Conservation (phyloP, 2,888 invertebrate genomes). For the Troides aeacus region DNA sequence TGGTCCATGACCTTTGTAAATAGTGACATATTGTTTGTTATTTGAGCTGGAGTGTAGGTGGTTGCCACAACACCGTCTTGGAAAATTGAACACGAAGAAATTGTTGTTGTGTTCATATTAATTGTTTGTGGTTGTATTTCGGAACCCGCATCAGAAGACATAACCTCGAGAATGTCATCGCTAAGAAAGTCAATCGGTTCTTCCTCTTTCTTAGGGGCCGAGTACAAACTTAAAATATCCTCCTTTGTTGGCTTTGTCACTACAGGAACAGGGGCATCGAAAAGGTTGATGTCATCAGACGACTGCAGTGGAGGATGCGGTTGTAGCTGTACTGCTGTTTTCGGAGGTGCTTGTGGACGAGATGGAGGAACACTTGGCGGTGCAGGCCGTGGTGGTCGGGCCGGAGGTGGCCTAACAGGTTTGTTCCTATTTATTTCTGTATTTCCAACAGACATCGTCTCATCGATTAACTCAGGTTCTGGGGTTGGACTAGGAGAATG, state of each 20-base stretch:
- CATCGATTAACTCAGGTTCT: conserved; percentile 71
- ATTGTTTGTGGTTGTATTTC: conserved; percentile 37
- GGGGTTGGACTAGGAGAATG: conserved; percentile 93
- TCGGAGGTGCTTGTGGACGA: conserved; percentile 72
- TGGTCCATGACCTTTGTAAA: conserved; percentile 32
- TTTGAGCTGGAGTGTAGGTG: conserved; percentile 23
- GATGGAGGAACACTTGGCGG: conserved; percentile 69
- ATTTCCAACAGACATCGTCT: conserved; percentile 47
- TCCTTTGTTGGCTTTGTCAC: conserved; percentile 77
- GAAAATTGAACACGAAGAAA: conserved; percentile 35
- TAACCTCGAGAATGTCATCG: conserved; percentile 74
- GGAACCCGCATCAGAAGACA: conserved; percentile 38
- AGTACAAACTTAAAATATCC: conserved; percentile 81
- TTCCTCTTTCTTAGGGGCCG: conserved; percentile 65
- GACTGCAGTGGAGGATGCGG: conserved; percentile 45
- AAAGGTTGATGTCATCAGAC: conserved; percentile 75
- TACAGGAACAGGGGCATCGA: conserved; percentile 79
- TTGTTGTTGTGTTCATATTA: conserved; percentile 46
- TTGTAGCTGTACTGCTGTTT: conserved; percentile 62
- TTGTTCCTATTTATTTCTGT: conserved; percentile 70
- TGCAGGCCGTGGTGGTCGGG: conserved; percentile 58
- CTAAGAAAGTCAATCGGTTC: conserved; percentile 80
- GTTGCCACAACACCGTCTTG: conserved; percentile 30
- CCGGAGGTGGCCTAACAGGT: conserved; percentile 55
- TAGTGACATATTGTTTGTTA: conserved; percentile 21